Evolutionary conservation across 2,797 vertebrate genomes (phyloP).

Genomic region (Poecilia picta): DNA sequence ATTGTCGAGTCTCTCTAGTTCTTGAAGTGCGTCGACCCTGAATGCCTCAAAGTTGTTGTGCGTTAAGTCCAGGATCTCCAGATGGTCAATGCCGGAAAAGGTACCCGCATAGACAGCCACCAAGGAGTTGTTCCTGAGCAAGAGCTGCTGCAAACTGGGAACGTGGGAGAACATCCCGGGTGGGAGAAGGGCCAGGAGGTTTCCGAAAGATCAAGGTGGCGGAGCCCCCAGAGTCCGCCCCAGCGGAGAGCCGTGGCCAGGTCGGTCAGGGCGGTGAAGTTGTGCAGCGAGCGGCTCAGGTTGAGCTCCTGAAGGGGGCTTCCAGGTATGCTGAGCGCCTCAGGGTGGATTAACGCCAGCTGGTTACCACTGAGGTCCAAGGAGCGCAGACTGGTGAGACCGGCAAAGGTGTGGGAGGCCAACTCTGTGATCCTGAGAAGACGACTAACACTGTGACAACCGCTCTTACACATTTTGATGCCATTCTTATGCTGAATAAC

Average conservation of each 20-base stretch:
- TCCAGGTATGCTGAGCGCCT: conserved; percentile 77
- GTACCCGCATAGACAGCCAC: conserved; percentile 73
- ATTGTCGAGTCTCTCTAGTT: conserved; percentile 62
- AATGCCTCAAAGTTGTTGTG: conserved; percentile 74
- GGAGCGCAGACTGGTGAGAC: conserved; percentile 73
- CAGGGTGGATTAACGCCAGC: conserved; percentile 80
- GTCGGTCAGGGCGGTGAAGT: conserved; percentile 74
- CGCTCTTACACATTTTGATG: conserved; percentile 10
- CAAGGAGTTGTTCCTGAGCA: conserved; percentile 79
- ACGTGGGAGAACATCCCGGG: conserved; percentile 79
- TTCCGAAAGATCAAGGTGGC: conserved; percentile 79
- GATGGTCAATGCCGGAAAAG: conserved; percentile 74
- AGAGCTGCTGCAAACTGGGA: conserved; percentile 68
- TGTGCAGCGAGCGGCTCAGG: conserved; percentile 79
- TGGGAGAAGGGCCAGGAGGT: conserved; percentile 76
- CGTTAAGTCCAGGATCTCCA: conserved; percentile 78
- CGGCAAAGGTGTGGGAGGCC: conserved; percentile 78
- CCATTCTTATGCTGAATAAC: background rate
- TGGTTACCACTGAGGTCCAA: conserved; percentile 83
- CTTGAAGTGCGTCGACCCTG: conserved; percentile 56
- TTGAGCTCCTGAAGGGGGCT: conserved; percentile 83
- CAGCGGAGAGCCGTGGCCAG: conserved; percentile 79
- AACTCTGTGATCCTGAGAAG: conserved; percentile 77
- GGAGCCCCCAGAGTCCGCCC: conserved; percentile 77
- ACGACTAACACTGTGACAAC: conserved; percentile 44